phyloP scores from a whole-genome alignment of 2,113 vertebrate species.

The Pollimyrus isidori region DNA sequence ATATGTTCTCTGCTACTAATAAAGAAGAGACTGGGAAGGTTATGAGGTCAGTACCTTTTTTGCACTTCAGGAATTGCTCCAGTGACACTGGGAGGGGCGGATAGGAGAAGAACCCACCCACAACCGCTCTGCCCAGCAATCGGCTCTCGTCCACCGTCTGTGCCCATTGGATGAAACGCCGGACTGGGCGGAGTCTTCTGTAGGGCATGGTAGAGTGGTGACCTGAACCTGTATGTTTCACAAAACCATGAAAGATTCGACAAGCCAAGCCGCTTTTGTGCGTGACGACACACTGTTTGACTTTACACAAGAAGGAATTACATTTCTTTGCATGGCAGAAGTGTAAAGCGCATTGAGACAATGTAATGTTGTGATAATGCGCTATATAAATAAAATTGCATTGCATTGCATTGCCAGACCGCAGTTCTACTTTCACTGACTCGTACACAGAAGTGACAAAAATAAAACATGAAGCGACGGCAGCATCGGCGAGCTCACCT shows the following conservation, averaged over 20 bases:
- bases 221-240: slow-evolving; percentile 32
- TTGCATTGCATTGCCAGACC: no score
- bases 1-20: neutral
- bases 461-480: neutral
- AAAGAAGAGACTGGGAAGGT: neutral
- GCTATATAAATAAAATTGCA: no score
- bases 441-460: no score
- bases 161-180: slow-evolving; percentile 54
- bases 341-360: no score
- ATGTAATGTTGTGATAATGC: no score
- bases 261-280: neutral
- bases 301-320: neutral
- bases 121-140: slow-evolving; percentile 46
- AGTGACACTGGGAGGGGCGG: slow-evolving; percentile 55
- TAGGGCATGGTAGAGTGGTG: slow-evolving; percentile 56
- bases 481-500: slow-evolving; percentile 26
- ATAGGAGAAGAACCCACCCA: slow-evolving; percentile 57
- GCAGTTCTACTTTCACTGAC: neutral
- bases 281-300: neutral
- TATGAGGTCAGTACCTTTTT: slow-evolving; percentile 36
- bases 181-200: slow-evolving; percentile 41
- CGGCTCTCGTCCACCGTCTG: slow-evolving; percentile 43
- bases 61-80: slow-evolving; percentile 49
- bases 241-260: slow-evolving; percentile 9
- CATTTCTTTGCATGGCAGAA: no score